Conservation (phyloP, 2,113 vertebrate species). For the Salvator merianae region DNA sequence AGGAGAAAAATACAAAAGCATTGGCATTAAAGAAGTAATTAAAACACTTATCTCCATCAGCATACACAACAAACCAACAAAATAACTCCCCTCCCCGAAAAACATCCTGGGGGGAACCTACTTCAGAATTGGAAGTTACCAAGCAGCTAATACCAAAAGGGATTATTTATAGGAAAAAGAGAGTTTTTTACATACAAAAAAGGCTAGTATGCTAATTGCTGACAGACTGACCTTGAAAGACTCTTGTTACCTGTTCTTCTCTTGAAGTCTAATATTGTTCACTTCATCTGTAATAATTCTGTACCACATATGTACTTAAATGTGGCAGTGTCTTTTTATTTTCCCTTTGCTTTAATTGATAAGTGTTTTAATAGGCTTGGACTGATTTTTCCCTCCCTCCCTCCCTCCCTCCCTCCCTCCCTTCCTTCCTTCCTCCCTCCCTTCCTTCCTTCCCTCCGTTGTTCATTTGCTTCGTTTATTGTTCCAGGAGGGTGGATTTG, state of each 20-base stretch:
- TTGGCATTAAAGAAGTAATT: constrained; percentile 85
- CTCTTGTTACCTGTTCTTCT: constrained; percentile 45
- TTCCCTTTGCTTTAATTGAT: not conserved
- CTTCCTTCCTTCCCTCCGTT: not conserved
- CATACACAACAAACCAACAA: constrained; percentile 67
- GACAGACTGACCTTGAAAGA: constrained; percentile 58
- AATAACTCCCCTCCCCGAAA: constrained; percentile 31
- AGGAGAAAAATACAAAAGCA: constrained; percentile 77
- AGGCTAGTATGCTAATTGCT: constrained; percentile 67
- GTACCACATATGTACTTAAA: constrained; percentile 23
- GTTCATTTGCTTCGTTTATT: not conserved
- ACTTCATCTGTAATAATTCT: constrained; percentile 45
- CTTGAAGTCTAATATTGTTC: constrained; percentile 32
- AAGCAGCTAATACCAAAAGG: constrained; percentile 56
- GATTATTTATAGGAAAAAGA: constrained; percentile 36
- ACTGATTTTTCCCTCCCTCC: not conserved
- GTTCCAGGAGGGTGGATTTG: too few relatives aligned
- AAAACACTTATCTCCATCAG: constrained; percentile 83
- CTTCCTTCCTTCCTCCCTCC: not conserved
- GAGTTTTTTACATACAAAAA: constrained; percentile 50
- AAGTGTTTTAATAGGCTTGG: not conserved
- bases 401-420: not conserved
- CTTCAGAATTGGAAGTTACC: constrained; percentile 66
- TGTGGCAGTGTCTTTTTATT: not conserved
- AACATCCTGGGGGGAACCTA: constrained; percentile 53